Conservation (phyloP, 2,888 invertebrate species). For the Hypena proboscidalis region DNA sequence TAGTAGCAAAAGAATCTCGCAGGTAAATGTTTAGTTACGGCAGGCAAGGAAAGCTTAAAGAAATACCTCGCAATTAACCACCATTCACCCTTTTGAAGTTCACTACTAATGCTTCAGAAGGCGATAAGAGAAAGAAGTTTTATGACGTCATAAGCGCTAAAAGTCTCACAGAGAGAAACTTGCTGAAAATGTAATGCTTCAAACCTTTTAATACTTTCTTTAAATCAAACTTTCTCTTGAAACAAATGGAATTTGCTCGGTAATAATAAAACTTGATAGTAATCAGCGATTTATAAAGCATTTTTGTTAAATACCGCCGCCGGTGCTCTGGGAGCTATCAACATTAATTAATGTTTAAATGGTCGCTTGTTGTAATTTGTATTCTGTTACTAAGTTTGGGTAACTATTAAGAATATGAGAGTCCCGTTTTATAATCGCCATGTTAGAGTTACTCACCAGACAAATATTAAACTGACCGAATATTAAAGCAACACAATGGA, state of each 20-base stretch:
- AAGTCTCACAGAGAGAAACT: slow-evolving; percentile 41
- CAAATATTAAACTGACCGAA: too few relatives aligned
- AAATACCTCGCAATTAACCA: too few relatives aligned
- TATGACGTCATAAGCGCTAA: slow-evolving; percentile 32
- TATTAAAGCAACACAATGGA: too few relatives aligned
- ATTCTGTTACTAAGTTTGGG: too few relatives aligned
- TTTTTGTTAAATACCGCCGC: slow-evolving; percentile 5
- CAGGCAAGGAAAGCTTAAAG: too few relatives aligned
- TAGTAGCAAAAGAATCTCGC: too few relatives aligned
- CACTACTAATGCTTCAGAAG: slow-evolving; percentile 53
- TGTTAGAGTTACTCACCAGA: too few relatives aligned
- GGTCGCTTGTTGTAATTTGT: too few relatives aligned
- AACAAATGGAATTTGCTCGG: slow-evolving; percentile 15
- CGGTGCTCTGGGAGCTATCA: slow-evolving; percentile 3
- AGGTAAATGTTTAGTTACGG: too few relatives aligned
- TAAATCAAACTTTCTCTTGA: slow-evolving; percentile 17
- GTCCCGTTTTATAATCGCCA: too few relatives aligned
- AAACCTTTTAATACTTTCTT: slow-evolving; percentile 16
- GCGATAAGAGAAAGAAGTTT: slow-evolving; percentile 34
- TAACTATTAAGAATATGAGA: too few relatives aligned
- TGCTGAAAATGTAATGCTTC: slow-evolving; percentile 16
- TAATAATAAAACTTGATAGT: slow-evolving; percentile 10
- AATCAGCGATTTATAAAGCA: slow-evolving; percentile 1
- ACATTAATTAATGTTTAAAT: slow-evolving; percentile 1
- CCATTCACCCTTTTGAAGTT: slow-evolving; percentile 17